Percentiles rank a stretch among this genome's conserved stretches.
phyloP scores from a whole-genome alignment of 2,113 vertebrate genomes.

The Taxidea taxus region DNA sequence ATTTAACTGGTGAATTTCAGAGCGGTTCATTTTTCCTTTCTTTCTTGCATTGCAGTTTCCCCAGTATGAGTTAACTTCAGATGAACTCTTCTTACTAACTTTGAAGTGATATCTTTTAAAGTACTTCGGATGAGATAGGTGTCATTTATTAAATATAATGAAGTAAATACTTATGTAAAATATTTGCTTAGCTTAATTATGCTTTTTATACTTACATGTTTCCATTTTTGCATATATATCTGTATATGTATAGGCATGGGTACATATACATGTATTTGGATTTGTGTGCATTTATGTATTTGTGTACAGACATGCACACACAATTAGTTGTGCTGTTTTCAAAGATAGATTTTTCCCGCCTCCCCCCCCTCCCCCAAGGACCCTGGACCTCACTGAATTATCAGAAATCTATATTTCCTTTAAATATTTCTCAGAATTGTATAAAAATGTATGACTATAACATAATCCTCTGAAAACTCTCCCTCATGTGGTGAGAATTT shows the following conservation, averaged over 20 bases:
- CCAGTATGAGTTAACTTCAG: background rate
- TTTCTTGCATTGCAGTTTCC: background rate
- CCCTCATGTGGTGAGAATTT: background rate
- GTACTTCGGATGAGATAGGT: background rate
- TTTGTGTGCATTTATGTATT: background rate
- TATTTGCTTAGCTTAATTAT: background rate
- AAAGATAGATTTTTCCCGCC: background rate
- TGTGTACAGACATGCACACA: background rate
- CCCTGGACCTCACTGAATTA: background rate
- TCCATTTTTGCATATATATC: background rate
- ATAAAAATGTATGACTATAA: background rate
- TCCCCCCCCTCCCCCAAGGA: rapidly evolving
- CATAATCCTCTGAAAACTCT: background rate
- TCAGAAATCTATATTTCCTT: background rate
- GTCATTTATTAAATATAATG: background rate
- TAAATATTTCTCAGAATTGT: background rate
- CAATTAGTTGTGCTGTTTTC: background rate
- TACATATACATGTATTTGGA: background rate
- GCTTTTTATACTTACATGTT: background rate
- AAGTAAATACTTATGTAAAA: background rate
- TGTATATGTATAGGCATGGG: background rate
- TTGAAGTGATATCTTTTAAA: background rate
- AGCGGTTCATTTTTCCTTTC: background rate
- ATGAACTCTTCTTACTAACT: background rate
- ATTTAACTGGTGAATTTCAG: conserved; percentile 53